Conservation (phyloP, 2,888 invertebrate genomes). For the Luperina nickerlii region DNA sequence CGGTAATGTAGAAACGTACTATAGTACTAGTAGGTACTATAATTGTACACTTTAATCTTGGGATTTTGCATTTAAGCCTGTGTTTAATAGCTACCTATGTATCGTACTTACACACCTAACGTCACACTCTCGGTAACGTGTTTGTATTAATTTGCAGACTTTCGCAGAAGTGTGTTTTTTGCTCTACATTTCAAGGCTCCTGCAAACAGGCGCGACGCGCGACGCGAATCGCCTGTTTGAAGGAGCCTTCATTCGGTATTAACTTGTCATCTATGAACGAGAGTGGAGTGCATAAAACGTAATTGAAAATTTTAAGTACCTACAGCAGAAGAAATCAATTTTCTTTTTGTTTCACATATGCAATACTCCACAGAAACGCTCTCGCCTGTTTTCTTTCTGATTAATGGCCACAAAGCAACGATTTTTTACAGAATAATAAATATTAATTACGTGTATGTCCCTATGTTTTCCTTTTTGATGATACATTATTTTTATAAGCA, state of each 20-base stretch:
- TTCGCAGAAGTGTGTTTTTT: not conserved
- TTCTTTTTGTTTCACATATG: not conserved
- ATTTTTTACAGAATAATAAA: no score
- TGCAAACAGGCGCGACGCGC: no score
- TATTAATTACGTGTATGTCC: no score
- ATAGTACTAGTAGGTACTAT: not conserved
- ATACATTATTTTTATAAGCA: no score
- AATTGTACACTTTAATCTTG: conserved; percentile 11
- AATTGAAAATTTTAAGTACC: not conserved
- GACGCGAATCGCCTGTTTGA: no score
- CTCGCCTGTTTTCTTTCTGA: no score
- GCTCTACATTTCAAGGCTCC: not conserved
- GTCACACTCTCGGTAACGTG: not conserved
- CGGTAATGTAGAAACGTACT: conserved; percentile 3
- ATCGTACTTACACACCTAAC: no score
- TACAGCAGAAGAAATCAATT: rapidly evolving
- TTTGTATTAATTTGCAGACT: not conserved
- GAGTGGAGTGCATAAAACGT: not conserved
- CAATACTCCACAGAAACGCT: no score
- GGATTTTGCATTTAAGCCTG: not conserved
- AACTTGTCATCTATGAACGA: no score
- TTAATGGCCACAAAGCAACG: no score
- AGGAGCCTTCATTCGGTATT: not conserved
- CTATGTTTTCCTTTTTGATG: no score
- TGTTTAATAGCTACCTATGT: not conserved